These are phyloP conservation scores for Chymomyza amoena DNA, from an alignment of 2,888 invertebrate genomes.

Conservation along the genomic window DNA sequence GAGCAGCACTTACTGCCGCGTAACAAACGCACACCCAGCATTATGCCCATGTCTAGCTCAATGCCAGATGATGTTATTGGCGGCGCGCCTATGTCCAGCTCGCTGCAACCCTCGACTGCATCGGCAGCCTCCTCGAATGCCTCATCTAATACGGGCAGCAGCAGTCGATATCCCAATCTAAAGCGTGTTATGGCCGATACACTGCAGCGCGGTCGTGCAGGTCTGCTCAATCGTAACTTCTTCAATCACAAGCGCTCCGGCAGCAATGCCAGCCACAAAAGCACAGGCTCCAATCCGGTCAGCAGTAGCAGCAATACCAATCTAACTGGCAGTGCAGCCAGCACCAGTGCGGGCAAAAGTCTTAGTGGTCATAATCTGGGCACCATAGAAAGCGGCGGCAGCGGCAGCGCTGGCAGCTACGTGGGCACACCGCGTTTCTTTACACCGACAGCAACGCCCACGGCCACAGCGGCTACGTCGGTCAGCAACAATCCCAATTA, in stretches of 20 bases:
- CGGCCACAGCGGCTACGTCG: slow-evolving; percentile 23
- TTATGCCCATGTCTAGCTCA: slow-evolving; percentile 69
- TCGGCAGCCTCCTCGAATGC: slow-evolving; percentile 75
- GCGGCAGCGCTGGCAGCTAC: slow-evolving; percentile 73
- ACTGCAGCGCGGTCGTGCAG: slow-evolving; percentile 39
- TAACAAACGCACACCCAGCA: slow-evolving; percentile 41
- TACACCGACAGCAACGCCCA: slow-evolving; percentile 47
- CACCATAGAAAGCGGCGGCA: slow-evolving; percentile 68
- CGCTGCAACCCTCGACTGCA: slow-evolving; percentile 70
- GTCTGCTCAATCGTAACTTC: slow-evolving; percentile 62
- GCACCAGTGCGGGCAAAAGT: slow-evolving; percentile 57
- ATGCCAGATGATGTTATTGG: slow-evolving; percentile 71
- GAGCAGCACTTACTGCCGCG: slow-evolving; percentile 68
- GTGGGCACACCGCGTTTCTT: slow-evolving; percentile 65
- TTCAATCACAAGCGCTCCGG: slow-evolving; percentile 74
- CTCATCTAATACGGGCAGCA: slow-evolving; percentile 52
- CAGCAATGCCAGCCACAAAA: slow-evolving; percentile 72
- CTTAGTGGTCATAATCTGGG: slow-evolving; percentile 50
- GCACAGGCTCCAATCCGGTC: slow-evolving; percentile 68
- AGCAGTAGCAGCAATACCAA: slow-evolving; percentile 72
- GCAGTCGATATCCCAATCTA: slow-evolving; percentile 61
- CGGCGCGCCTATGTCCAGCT: slow-evolving; percentile 43
- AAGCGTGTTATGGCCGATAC: slow-evolving; percentile 71
- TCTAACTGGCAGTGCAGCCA: slow-evolving; percentile 54
- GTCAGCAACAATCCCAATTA: slow-evolving; percentile 74